These are phyloP conservation scores for Fabriciana adippe DNA, from an alignment of 2,888 invertebrate species.

Conservation along the genomic window DNA sequence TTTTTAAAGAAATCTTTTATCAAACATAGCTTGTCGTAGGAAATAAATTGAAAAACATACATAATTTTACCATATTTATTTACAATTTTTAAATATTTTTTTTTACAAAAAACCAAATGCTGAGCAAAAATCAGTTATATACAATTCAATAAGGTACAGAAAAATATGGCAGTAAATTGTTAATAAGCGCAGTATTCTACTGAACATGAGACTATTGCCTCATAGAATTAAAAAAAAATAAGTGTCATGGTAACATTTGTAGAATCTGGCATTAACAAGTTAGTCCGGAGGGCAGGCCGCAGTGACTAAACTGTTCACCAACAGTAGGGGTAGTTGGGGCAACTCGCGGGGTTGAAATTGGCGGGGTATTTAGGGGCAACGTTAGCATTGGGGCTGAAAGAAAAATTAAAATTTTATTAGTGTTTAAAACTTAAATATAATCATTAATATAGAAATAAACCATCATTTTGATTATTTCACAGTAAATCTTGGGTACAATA, in stretches of 20 bases:
- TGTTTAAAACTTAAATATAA: neutral
- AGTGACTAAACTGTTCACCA: slow-evolving; percentile 47
- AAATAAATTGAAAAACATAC: slow-evolving; percentile 1
- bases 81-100: slow-evolving; percentile 50
- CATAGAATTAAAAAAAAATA: slow-evolving; percentile 21
- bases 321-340: slow-evolving; percentile 84
- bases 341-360: slow-evolving; percentile 75
- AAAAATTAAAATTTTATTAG: neutral
- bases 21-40: neutral
- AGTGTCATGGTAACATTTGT: slow-evolving; percentile 37
- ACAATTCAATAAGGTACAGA: slow-evolving; percentile 41
- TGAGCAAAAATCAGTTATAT: slow-evolving; percentile 44
- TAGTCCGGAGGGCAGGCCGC: slow-evolving; percentile 33
- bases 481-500: neutral
- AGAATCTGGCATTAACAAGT: slow-evolving; percentile 42
- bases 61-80: slow-evolving; percentile 48
- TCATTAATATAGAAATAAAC: no score
- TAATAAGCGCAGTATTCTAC: slow-evolving; percentile 43
- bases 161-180: slow-evolving; percentile 47
- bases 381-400: slow-evolving; percentile 56
- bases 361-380: slow-evolving; percentile 76
- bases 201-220: slow-evolving; percentile 34
- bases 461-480: neutral
- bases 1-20: neutral
- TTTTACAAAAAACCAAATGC: slow-evolving; percentile 49